Evolutionary conservation across 2,797 vertebrate genomes (phyloP).

Genomic region (Tauraco hartlaubi): DNA sequence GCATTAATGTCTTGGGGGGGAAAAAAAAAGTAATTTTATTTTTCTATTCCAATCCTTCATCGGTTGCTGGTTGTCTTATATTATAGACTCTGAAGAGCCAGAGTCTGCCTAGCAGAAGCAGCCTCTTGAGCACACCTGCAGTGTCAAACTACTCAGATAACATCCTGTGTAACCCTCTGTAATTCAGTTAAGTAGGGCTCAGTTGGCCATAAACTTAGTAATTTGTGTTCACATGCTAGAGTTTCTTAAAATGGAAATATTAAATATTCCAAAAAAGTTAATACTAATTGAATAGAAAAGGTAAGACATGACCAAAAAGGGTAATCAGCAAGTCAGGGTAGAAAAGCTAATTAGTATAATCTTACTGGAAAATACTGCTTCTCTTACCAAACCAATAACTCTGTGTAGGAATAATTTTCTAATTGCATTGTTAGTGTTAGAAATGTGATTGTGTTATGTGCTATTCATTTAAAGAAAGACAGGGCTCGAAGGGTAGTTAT

Average conservation of each 20-base stretch:
- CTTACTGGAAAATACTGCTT: background rate
- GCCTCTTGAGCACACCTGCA: background rate
- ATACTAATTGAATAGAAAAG: background rate
- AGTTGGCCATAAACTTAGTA: background rate
- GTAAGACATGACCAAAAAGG: background rate
- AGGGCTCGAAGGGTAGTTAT: background rate
- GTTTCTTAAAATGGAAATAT: slow-evolving; percentile 4
- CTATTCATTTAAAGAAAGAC: background rate
- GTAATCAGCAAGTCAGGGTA: background rate
- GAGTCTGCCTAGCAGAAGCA: slow-evolving; percentile 16
- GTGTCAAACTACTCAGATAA: background rate
- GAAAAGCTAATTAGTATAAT: slow-evolving; percentile 5
- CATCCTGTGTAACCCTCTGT: background rate
- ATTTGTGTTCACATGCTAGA: background rate
- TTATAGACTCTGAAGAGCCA: background rate
- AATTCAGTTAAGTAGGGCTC: background rate
- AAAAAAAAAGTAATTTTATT: background rate
- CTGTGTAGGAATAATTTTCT: background rate
- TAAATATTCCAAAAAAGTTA: background rate
- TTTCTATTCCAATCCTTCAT: slow-evolving; percentile 1
- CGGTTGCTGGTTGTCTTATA: background rate
- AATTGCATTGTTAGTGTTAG: background rate
- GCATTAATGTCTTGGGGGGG: background rate
- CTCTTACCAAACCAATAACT: background rate
- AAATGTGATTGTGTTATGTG: background rate